Evolutionary conservation across 2,113 vertebrate genomes (phyloP).

Genomic region (Anas platyrhynchos): DNA sequence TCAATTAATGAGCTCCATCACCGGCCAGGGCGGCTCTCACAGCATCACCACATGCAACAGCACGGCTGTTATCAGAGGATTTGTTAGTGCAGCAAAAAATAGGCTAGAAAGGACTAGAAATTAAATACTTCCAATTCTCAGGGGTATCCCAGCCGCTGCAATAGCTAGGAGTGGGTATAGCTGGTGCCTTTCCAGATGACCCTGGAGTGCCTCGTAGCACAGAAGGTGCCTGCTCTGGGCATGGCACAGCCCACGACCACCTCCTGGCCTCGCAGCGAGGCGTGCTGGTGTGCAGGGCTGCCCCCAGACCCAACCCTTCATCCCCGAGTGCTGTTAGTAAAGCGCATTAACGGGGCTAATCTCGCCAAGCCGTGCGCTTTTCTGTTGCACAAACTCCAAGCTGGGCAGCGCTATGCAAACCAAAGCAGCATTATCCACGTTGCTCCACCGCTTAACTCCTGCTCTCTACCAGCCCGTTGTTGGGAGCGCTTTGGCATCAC

Average conservation of each 20-base stretch:
- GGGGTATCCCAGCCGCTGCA: not conserved
- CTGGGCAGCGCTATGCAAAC: not conserved
- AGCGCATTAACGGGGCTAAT: not conserved
- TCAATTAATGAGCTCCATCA: not conserved
- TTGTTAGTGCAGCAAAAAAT: not conserved
- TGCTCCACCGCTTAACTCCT: not conserved
- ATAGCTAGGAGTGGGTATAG: not conserved
- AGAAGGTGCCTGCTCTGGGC: not conserved
- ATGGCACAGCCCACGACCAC: no score
- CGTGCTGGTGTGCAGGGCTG: fast-evolving
- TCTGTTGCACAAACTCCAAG: not conserved
- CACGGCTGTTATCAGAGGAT: not conserved
- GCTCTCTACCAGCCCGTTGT: not conserved
- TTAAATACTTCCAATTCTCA: not conserved
- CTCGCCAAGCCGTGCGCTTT: not conserved
- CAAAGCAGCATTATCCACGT: not conserved
- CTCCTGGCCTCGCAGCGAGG: not conserved
- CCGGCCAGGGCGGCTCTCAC: not conserved
- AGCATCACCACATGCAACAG: not conserved
- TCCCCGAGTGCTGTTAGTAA: not conserved
- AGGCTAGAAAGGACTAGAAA: not conserved
- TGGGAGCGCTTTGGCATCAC: not conserved
- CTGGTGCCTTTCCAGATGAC: not conserved
- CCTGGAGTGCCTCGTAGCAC: not conserved
- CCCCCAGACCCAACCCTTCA: not conserved